Evolutionary conservation across 2,888 invertebrate species (phyloP), one percentile per base, ranked within the genome.

Genomic region (Fabriciana adippe): DNA sequence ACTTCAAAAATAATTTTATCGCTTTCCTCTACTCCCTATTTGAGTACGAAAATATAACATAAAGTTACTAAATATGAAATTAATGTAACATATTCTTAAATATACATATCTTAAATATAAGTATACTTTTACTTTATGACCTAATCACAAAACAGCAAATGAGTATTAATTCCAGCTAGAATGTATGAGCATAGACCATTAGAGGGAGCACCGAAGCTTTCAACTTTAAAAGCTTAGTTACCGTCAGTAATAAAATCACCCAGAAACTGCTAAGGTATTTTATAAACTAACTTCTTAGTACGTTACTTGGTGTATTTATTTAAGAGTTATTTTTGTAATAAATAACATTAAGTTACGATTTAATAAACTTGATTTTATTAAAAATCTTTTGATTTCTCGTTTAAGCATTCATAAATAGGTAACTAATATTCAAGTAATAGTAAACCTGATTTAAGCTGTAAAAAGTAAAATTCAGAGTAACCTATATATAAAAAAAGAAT

Each of bases 171-270:
- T 31, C 47, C 59, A 41, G 35, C 35, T 11, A 41, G 47, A 59
- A 59, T 59, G 48, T 59, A 48, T 59, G 47, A 59, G 59, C 26
- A 48, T 59, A 48, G 31, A 13, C 59, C 48, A 59, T 59, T 59
- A 57, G 57, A 48, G 47, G 31, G 26, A 41, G 48, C 48, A 26
- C 48, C 16, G 26, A 59, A 59, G 47, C 59, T 48, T 59, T 59
- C 59, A 59, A 59, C 59, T 59, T 48, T 59, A 59, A 59, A 57
- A 59, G 47, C 59, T 59, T 59, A 59, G 47, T 59, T 48, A 59
- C 26, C 59, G 59, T 48, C 31, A 13, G 59, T 48, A 59, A 48
- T 59, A 59, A 59, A 59, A 57, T 47, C 47, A 26, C 47, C 21
- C 26, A 48, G 48, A 48, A 16, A 26, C 35, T 41, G 35, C 35